Percentiles rank a stretch among this genome's conserved stretches.
phyloP scores from a whole-genome alignment of 2,113 vertebrate genomes.

The Brienomyrus brachyistius region DNA sequence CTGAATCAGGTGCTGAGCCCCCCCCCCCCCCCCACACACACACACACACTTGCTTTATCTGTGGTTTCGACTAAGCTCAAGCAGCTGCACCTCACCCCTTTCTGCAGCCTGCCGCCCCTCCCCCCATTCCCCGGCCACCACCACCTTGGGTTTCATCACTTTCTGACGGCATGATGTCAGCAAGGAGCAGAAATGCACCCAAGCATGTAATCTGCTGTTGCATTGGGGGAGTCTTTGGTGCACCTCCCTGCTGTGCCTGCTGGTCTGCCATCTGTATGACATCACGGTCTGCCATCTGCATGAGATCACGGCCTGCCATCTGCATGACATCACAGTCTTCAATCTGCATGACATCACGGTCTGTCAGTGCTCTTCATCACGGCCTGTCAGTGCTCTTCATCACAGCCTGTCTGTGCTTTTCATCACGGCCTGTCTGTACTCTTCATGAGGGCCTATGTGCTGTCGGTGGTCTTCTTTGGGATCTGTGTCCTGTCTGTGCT shows the following conservation, averaged over 20 bases:
- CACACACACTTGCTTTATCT: slow-evolving; percentile 49
- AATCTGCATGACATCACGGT: background rate
- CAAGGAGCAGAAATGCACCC: background rate
- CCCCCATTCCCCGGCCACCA: background rate
- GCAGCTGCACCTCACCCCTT: slow-evolving; percentile 48
- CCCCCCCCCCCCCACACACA: slow-evolving; percentile 39
- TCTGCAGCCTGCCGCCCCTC: background rate
- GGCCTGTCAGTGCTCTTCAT: background rate
- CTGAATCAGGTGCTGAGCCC: slow-evolving; percentile 38
- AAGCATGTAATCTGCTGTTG: background rate
- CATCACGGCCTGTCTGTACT: background rate
- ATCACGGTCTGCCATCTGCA: too few species aligned
- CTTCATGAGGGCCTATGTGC: background rate
- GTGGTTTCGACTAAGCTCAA: slow-evolving; percentile 47
- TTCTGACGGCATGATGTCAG: background rate
- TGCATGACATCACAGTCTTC: background rate
- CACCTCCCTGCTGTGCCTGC: background rate
- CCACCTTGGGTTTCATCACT: background rate
- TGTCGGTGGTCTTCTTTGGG: background rate
- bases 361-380: too few species aligned
- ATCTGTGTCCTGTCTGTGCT: background rate
- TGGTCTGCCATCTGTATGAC: background rate
- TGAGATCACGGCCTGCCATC: background rate
- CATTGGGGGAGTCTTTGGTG: background rate
- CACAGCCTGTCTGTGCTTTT: too few species aligned